Percentiles rank a stretch among this genome's conserved stretches.
These are phyloP conservation scores for Carcinoscorpius rotundicauda DNA, from an alignment of 1,140 invertebrate genomes.

Conservation along the genomic window DNA sequence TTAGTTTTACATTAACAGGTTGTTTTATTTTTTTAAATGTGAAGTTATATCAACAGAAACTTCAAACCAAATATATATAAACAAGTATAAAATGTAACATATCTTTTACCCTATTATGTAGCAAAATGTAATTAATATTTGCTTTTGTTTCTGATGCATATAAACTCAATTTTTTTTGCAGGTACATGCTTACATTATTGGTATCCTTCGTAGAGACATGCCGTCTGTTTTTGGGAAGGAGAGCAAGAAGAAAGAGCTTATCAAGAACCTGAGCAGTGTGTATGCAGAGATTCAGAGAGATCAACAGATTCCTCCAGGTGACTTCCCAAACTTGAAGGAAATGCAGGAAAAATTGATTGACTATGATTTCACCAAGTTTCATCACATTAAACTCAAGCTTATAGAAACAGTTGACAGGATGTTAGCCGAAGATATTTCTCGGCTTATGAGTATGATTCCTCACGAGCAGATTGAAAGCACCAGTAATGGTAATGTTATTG, in stretches of 20 bases:
- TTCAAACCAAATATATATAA: no score
- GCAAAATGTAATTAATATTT: no score
- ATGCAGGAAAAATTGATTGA: constrained; percentile 55
- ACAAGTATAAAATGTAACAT: no score
- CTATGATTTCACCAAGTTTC: constrained; percentile 94
- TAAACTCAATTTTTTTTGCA: constrained; percentile 22
- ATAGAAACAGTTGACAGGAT: constrained; percentile 94
- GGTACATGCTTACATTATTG: constrained; percentile 47
- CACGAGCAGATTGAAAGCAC: constrained; percentile 34
- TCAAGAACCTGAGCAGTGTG: constrained; percentile 39
- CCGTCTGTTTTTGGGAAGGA: constrained; percentile 49
- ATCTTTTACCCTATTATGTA: no score
- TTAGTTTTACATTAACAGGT: no score
- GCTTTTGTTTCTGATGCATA: no score
- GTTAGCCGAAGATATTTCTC: constrained; percentile 89
- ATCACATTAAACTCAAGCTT: constrained; percentile 74
- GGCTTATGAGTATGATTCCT: constrained; percentile 89
- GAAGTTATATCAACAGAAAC: no score
- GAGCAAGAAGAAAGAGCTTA: constrained; percentile 48
- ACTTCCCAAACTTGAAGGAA: constrained; percentile 43
- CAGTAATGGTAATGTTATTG: constrained; percentile 18
- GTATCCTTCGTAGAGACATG: constrained; percentile 45
- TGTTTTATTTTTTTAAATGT: no score
- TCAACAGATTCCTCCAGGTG: constrained; percentile 42
- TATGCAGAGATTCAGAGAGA: constrained; percentile 36